Percentiles rank a stretch among this genome's conserved stretches.
phyloP scores from a whole-genome alignment of 2,888 invertebrate genomes.

The Heterodera filipjevi region DNA sequence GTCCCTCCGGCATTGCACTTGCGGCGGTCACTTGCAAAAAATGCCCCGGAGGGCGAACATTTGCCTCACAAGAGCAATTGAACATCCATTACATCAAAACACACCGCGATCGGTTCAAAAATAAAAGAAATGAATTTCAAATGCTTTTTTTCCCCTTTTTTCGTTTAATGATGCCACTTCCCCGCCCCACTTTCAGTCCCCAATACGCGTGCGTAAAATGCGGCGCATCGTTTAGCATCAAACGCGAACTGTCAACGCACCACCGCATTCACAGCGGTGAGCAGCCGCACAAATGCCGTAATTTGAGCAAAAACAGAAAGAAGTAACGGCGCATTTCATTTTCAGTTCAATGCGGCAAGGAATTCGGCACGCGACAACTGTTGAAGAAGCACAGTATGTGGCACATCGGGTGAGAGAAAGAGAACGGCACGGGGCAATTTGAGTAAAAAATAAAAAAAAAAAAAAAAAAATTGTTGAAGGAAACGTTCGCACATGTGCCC shows the following conservation, averaged over 20 bases:
- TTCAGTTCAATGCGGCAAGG: conserved; percentile 66
- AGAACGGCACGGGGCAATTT: background rate
- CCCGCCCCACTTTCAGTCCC: conserved; percentile 59
- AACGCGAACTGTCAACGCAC: conserved; percentile 66
- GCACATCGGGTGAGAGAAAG: conserved; percentile 63
- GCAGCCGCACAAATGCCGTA: conserved; percentile 63
- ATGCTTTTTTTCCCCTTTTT: background rate
- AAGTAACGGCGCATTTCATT: no score
- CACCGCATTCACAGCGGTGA: conserved; percentile 66
- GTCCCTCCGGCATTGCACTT: background rate
- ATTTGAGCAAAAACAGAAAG: conserved; percentile 38
- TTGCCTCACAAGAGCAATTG: conserved; percentile 47
- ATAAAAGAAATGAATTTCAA: background rate
- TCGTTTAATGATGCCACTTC: no score
- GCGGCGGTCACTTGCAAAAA: conserved; percentile 26
- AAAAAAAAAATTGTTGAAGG: background rate
- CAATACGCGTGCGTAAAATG: conserved; percentile 66
- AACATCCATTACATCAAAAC: conserved; percentile 64
- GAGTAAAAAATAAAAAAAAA: background rate
- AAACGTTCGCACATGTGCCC: conserved; percentile 66
- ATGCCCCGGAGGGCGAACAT: conserved; percentile 31
- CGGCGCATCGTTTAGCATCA: conserved; percentile 65
- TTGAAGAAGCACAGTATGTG: conserved; percentile 67
- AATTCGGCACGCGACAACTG: conserved; percentile 67
- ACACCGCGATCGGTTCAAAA: conserved; percentile 50